Base-by-base conservation (phyloP, 2,113 vertebrate genomes). In the Labeo catla region DNA sequence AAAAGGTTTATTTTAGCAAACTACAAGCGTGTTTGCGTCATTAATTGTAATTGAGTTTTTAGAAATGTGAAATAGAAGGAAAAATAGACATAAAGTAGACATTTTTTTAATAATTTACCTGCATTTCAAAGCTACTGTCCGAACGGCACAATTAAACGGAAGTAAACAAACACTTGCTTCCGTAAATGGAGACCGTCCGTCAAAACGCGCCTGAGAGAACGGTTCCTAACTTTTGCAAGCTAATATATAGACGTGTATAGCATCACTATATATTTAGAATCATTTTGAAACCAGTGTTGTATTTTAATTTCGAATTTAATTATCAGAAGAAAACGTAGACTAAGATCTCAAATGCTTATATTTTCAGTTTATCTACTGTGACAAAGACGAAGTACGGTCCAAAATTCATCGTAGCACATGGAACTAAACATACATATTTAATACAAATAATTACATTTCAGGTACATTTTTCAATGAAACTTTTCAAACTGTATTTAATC, bases 151-250 rank as follows among this genome's bases (percentile, higher is more conserved):
- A 36, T 2, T 2, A 4, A 70, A n/a, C 80, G 47, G 80, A 82
- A 82, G 63, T 82, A 82, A 82, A 82, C 63, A 82, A 82, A 68
- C 8, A 0, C 21, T 52, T 2, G 80, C 23, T 8, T 5, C 47
- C 21, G 45, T 11, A 70, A 52, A 52, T 5, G 0, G 23, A 50
- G 45, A 70, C 80, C 80, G 63, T 1, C 15, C 21, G 28, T 11
- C 61, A n/a, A 68, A 43, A 19, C 23, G 45, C 43, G 3, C 47
- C 4, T 1, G 13, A 13, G 2, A 68, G 2, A 70, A 70, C 3
- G 5, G 63, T 68, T 82, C 80, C 80, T 72, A 43, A 16, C 15
- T 59, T n/a, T 74, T 0, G 28, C 2, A 28, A 28, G 28, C 28
- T 45, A 13, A 49, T 49, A n/a, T 4, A 47, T 45, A 49, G 2